Percentiles rank a stretch among this genome's conserved stretches.
Evolutionary conservation across 2,113 vertebrate species (phyloP).

Genomic region (Tor tambroides): DNA sequence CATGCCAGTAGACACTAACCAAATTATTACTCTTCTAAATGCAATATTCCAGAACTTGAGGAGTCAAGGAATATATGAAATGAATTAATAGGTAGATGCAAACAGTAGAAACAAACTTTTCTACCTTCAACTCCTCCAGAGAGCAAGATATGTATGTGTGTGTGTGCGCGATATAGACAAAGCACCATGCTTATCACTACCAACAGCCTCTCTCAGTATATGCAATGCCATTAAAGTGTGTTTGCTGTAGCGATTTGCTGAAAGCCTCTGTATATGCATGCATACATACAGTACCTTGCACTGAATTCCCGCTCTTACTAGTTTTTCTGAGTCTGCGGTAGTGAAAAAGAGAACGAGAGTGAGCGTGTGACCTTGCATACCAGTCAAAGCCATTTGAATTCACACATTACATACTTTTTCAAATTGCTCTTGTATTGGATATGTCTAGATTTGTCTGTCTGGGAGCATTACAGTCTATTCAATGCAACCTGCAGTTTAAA

Average conservation of each 20-base stretch:
- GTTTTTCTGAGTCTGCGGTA: background rate
- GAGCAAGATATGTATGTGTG: constrained; percentile 22
- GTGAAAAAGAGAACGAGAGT: background rate
- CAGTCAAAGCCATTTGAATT: background rate
- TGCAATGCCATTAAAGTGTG: constrained; percentile 37
- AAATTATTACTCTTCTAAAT: background rate
- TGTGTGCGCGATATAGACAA: constrained; percentile 2
- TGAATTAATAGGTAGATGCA: background rate
- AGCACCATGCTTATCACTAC: constrained; percentile 44
- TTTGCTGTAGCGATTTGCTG: constrained; percentile 39
- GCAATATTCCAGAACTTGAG: background rate
- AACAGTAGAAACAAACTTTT: constrained; percentile 18
- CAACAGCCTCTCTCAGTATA: constrained; percentile 34
- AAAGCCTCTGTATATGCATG: constrained; percentile 11
- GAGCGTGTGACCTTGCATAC: constrained; percentile 41
- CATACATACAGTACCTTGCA: constrained; percentile 5
- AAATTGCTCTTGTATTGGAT: constrained; percentile 5
- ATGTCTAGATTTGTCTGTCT: constrained; percentile 22
- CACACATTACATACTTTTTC: background rate
- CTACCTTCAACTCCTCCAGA: background rate
- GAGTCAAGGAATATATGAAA: background rate
- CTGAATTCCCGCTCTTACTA: background rate
- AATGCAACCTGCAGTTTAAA: background rate
- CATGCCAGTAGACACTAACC: background rate
- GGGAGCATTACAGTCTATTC: background rate